Base-by-base conservation (phyloP, 1,140 invertebrate genomes). In the Helicoverpa zea region DNA sequence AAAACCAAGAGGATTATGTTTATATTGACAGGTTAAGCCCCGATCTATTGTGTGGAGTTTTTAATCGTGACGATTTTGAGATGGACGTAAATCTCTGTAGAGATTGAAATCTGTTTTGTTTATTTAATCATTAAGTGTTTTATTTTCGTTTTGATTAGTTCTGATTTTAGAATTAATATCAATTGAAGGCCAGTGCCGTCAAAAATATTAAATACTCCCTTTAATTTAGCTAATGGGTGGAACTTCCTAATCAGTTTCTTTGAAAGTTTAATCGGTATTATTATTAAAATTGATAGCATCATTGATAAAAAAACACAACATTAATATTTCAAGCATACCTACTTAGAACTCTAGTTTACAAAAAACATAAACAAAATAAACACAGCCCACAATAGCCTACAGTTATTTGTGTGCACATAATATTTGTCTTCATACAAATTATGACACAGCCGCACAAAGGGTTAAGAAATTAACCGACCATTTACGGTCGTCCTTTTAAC, bases 391-490 rank as follows among this genome's bases (percentile, higher is more conserved):
- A 30, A 80, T 64, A 43, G 47, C 79, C 56, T 61, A 81, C 74
- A 78, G 64, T 35, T 76, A 77, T 76, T 81, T 81, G 72, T 82
- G 72, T 78, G 56, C 79, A 73, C 68, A 79, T 79, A 79, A 68
- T 79, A 79, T 79, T 79, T 82, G 64, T 66, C 51, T 79, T 80
- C 83, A 85, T 86, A 89, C 88, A 90, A 91, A 91, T 91, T 90
- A 91, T 91, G 88, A 94, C 89, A 91, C 89, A 87, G 77, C 79
- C 81, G 82, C 87, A 87, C 85, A 89, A 90, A 90, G 87, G 86
- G 84, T 81, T 85, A 88, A 88, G 83, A 86, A 88, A 91, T 90
- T 89, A 89, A 84, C 85, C 72, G 76, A 83, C 84, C 86, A 52
- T 88, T 90, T 88, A 88, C 85, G 75, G 79, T 86, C 87, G 87